Percentiles rank a stretch among this genome's conserved stretches.
Evolutionary conservation across 1,140 invertebrate genomes (phyloP).

Genomic region (Cydia pomonella): DNA sequence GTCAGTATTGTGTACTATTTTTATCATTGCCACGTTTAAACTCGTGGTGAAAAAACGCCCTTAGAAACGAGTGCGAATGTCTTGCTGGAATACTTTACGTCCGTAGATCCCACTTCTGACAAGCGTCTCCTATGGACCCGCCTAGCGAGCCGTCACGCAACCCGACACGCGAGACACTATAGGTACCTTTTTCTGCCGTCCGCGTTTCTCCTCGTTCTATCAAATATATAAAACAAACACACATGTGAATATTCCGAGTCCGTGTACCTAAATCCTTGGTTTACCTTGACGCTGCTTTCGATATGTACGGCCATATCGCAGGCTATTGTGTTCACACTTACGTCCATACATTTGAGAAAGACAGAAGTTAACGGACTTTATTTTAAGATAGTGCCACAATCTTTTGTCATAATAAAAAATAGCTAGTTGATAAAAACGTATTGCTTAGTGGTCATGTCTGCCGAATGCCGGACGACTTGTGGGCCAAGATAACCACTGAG

Average conservation of each 20-base stretch:
- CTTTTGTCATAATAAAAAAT: background rate
- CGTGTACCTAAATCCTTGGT: background rate
- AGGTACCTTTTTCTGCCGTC: slow-evolving; percentile 18
- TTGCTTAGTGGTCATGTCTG: too few species aligned
- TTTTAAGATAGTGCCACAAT: background rate
- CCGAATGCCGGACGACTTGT: too few species aligned
- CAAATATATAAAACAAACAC: slow-evolving; percentile 26
- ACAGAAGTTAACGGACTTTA: background rate
- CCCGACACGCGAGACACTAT: background rate
- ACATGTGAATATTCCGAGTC: background rate
- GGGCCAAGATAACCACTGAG: too few species aligned
- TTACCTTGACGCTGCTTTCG: slow-evolving; percentile 5
- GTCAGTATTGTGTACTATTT: too few species aligned
- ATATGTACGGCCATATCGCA: slow-evolving; percentile 31
- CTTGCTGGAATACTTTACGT: slow-evolving; percentile 2
- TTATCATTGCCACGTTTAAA: background rate
- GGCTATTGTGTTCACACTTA: slow-evolving; percentile 20
- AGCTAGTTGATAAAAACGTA: too few species aligned
- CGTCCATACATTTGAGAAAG: background rate
- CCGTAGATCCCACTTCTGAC: background rate
- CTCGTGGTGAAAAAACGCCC: background rate
- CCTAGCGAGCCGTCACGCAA: background rate
- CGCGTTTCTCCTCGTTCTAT: slow-evolving; percentile 11
- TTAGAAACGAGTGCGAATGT: background rate
- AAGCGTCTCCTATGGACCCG: background rate